phyloP scores from a whole-genome alignment of 64 coral and sea anemone species.

The Montipora foliosa region DNA sequence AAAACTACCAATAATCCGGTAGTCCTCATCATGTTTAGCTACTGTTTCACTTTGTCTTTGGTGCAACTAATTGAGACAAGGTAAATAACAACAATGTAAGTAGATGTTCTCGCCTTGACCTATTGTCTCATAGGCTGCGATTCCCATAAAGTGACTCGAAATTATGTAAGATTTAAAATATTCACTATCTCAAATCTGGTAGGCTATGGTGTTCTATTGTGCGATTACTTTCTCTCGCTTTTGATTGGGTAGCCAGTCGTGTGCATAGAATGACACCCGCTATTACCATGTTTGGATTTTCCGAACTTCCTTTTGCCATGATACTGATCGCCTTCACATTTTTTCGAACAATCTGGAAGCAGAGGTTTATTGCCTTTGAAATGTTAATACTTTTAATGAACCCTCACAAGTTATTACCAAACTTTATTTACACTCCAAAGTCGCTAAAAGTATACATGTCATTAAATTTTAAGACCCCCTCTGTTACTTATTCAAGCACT shows the following conservation, averaged over 20 bases:
- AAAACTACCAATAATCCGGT: conserved; percentile 74
- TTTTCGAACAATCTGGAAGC: background rate
- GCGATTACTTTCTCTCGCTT: conserved; percentile 27
- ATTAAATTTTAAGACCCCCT: conserved; percentile 24
- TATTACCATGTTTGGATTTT: conserved; percentile 21
- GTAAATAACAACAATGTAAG: conserved; percentile 55
- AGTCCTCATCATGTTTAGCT: conserved; percentile 67
- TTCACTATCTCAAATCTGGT: conserved; percentile 43
- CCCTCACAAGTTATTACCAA: background rate
- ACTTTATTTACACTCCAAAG: background rate
- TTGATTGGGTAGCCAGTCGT: conserved; percentile 3
- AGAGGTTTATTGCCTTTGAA: background rate
- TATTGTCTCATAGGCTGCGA: conserved; percentile 56
- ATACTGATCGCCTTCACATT: background rate
- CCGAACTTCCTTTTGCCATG: background rate
- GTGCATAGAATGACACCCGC: conserved; percentile 14
- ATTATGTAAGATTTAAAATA: conserved; percentile 62
- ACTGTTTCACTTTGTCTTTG: conserved; percentile 8
- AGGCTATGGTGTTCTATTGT: conserved; percentile 57
- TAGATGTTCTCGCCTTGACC: background rate
- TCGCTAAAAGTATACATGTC: background rate
- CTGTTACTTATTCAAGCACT: conserved; percentile 13
- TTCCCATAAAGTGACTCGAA: conserved; percentile 47
- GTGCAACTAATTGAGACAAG: conserved; percentile 1
- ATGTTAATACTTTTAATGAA: background rate